Conservation (phyloP, 1,140 invertebrate species). For the Hormaphis cornu region DNA sequence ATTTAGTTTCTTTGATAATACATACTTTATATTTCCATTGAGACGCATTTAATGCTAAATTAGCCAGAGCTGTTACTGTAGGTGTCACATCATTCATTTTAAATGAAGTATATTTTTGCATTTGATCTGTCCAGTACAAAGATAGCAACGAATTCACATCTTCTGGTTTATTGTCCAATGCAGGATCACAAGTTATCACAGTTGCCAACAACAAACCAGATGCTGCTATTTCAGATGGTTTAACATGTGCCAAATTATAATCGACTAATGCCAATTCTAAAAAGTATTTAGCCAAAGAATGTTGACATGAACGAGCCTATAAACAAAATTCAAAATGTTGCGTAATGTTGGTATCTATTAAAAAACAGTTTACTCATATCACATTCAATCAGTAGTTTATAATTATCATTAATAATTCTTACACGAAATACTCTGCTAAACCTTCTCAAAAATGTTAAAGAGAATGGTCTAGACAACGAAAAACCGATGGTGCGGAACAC, state of each 20-base stretch:
- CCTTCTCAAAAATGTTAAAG: slow-evolving; percentile 79
- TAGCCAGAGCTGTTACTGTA: neutral
- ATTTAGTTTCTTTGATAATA: neutral
- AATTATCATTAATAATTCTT: slow-evolving; percentile 35
- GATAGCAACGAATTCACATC: slow-evolving; percentile 11
- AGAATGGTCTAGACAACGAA: slow-evolving; percentile 71
- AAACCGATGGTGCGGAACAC: slow-evolving; percentile 69
- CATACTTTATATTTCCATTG: slow-evolving; percentile 26
- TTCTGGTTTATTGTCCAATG: slow-evolving; percentile 4
- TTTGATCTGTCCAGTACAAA: slow-evolving; percentile 5
- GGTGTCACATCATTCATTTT: slow-evolving; percentile 3
- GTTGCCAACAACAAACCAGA: slow-evolving; percentile 59
- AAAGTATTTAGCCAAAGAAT: slow-evolving; percentile 86
- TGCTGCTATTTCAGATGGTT: slow-evolving; percentile 71
- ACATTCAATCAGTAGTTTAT: too few relatives aligned
- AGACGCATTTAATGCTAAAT: neutral
- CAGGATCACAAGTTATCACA: slow-evolving; percentile 19
- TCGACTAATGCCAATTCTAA: slow-evolving; percentile 77
- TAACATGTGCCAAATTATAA: slow-evolving; percentile 68
- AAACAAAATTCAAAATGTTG: neutral
- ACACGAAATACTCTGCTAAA: slow-evolving; percentile 65
- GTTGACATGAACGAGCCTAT: slow-evolving; percentile 55
- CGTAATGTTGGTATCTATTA: neutral
- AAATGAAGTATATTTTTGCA: slow-evolving; percentile 5
- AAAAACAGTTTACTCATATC: too few relatives aligned